Evolutionary conservation across 92 coral and sea anemone genomes (phyloP).

Genomic region (Epizoanthus stellaris): DNA sequence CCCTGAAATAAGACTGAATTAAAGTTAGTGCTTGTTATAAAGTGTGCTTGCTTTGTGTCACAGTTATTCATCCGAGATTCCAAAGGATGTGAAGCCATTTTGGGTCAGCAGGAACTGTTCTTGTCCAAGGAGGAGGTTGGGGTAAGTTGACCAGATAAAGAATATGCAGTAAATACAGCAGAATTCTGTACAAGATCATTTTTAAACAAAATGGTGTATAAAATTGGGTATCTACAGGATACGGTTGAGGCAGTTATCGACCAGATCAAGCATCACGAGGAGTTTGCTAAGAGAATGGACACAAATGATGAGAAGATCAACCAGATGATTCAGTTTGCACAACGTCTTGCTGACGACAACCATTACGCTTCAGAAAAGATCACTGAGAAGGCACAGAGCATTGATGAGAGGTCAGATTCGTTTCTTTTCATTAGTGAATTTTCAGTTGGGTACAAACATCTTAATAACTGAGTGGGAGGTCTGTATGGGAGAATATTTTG

Average conservation of each 20-base stretch:
- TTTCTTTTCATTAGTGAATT: neutral
- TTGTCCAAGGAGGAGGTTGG: conserved; percentile 96
- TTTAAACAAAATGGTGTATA: neutral
- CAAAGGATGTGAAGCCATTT: conserved; percentile 93
- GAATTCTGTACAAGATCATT: neutral
- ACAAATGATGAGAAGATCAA: conserved; percentile 96
- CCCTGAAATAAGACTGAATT: no score
- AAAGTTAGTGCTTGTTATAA: no score
- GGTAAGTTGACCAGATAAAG: conserved; percentile 54
- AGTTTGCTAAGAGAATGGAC: conserved; percentile 91
- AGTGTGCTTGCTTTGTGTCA: neutral
- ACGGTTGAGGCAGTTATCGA: conserved; percentile 96
- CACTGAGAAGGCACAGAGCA: conserved; percentile 92
- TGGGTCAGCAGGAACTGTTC: conserved; percentile 97
- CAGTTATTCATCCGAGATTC: conserved; percentile 96
- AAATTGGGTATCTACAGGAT: conserved; percentile 58
- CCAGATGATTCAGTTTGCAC: conserved; percentile 93
- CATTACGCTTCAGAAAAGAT: conserved; percentile 97
- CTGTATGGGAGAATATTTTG: no score
- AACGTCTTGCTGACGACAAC: conserved; percentile 88
- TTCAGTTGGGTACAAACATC: no score
- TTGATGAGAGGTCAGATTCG: conserved; percentile 84
- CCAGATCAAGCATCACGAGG: conserved; percentile 96
- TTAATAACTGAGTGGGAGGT: no score
- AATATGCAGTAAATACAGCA: neutral